These are phyloP conservation scores for Phoxinus dragarum DNA, from an alignment of 2,797 vertebrate species.

Conservation along the genomic window DNA sequence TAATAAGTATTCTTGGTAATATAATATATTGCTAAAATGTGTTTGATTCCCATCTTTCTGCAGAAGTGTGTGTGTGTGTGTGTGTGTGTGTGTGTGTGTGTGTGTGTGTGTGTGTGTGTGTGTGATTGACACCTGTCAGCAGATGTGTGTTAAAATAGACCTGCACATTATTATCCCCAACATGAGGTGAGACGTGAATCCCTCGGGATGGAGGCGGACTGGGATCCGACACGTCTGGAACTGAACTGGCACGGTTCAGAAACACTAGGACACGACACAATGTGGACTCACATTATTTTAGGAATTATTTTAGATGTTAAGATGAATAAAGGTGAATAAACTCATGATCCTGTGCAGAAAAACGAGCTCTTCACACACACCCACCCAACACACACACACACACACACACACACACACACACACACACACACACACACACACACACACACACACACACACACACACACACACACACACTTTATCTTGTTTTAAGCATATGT, in stretches of 20 bases:
- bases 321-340: conserved; percentile 24
- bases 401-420: too few species aligned
- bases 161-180: conserved; percentile 1
- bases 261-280: not conserved
- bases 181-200: not conserved
- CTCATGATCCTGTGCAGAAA: not conserved
- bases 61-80: too few species aligned
- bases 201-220: not conserved
- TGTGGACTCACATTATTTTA: not conserved
- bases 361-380: not conserved
- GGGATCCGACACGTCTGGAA: not conserved
- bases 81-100: too few species aligned
- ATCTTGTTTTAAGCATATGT: not conserved
- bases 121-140: not conserved
- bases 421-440: too few species aligned
- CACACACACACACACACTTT: too few species aligned
- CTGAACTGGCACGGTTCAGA: not conserved
- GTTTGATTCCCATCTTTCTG: too few species aligned
- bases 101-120: not conserved
- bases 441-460: too few species aligned
- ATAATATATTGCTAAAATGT: not conserved
- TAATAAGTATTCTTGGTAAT: not conserved
- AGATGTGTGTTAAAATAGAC: not conserved
- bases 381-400: too few species aligned
- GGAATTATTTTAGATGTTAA: not conserved